Percentiles rank a stretch among this genome's conserved stretches.
Evolutionary conservation across 1,140 invertebrate genomes (phyloP).

Genomic region (Neodiprion virginianus): DNA sequence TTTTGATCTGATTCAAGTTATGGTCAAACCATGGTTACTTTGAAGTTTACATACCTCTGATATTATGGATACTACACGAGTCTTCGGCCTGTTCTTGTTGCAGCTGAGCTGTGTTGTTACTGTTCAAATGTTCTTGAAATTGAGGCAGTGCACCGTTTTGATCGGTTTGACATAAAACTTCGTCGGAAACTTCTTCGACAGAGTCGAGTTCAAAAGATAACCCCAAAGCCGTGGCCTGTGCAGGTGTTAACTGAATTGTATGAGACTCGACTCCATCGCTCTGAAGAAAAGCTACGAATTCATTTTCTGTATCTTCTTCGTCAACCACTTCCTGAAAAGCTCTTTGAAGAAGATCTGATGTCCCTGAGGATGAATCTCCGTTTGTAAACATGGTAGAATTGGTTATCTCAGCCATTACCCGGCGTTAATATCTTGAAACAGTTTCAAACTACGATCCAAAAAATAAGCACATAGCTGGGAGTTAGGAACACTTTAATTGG

Average conservation of each 20-base stretch:
- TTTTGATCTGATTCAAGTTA: neutral
- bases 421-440: neutral
- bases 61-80: neutral
- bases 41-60: neutral
- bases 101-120: neutral
- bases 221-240: slow-evolving; percentile 44
- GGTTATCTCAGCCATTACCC: slow-evolving; percentile 35
- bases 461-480: neutral
- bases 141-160: slow-evolving; percentile 8
- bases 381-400: slow-evolving; percentile 47
- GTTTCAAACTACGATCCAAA: neutral
- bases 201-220: slow-evolving; percentile 46
- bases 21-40: neutral
- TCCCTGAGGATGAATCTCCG: slow-evolving; percentile 34
- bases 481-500: neutral
- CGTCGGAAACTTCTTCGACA: slow-evolving; percentile 19
- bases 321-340: slow-evolving; percentile 45
- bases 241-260: slow-evolving; percentile 43
- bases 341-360: slow-evolving; percentile 47
- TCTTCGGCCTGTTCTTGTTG: neutral
- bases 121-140: slow-evolving; percentile 18
- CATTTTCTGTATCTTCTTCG: slow-evolving; percentile 40
- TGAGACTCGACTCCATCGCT: slow-evolving; percentile 38
- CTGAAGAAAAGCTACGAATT: slow-evolving; percentile 47
- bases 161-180: slow-evolving; percentile 33